Conservation (phyloP, 1,140 invertebrate genomes). For the Cardiocondyla obscurior region DNA sequence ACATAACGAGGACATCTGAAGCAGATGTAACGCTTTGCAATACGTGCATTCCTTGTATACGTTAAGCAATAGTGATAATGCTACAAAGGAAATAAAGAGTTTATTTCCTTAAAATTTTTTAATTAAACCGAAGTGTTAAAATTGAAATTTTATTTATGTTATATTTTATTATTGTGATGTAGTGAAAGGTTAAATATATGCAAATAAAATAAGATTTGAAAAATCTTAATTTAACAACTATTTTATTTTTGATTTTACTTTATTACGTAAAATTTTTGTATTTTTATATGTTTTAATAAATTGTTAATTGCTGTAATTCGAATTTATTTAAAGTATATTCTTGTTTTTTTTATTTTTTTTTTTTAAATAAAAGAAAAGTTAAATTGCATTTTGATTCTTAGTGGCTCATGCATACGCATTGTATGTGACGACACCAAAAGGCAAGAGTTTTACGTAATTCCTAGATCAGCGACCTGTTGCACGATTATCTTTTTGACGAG, state of each 20-base stretch:
- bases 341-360: too few relatives aligned
- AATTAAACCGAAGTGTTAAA: not conserved
- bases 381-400: too few relatives aligned
- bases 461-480: not conserved
- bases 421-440: not conserved
- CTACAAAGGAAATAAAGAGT: not conserved
- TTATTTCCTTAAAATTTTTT: not conserved
- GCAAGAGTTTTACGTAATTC: slow-evolving; percentile 20
- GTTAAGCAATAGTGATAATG: not conserved
- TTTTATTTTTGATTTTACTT: not conserved
- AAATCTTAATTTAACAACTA: not conserved
- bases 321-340: too few relatives aligned
- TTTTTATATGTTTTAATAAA: too few relatives aligned
- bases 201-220: not conserved
- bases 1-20: not conserved
- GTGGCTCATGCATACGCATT: too few relatives aligned
- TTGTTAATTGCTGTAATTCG: too few relatives aligned
- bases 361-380: too few relatives aligned
- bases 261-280: too few relatives aligned
- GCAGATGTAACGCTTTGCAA: not conserved
- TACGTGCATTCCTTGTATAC: not conserved
- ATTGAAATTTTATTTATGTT: not conserved
- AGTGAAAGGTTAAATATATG: not conserved
- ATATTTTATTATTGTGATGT: not conserved
- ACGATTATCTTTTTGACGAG: slow-evolving; percentile 10